Evolutionary conservation across 2,113 vertebrate species (phyloP), one percentile per base, ranked within the genome.

Genomic region (Holacanthus passer): DNA sequence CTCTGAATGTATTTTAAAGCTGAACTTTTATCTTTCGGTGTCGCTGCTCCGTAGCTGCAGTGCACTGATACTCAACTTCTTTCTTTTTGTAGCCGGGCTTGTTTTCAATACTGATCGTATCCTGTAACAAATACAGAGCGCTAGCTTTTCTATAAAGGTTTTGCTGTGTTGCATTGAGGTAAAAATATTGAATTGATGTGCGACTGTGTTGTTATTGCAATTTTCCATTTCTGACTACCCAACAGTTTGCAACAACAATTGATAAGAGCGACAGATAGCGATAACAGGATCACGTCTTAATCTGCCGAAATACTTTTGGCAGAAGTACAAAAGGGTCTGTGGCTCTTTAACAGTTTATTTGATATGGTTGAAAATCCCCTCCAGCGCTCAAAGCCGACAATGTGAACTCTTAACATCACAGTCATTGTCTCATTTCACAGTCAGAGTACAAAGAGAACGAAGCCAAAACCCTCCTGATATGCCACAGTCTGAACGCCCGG

Each of bases 331-430:
- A 88, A 83, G 58, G 27, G 64, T 87, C 22, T 53, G 48, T 64
- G 56, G 62, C 81, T 87, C 73, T 82, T 82, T 60, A 83, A 74
- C 59, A 74, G 67, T 79, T 77, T 59, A 68, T 83, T 87, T 90
- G 56, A 87, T 81, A 74, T 65, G 71, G 66, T 50, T 89, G 73
- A 77, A 86, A 90, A 80, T 88, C 66, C 59, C 83, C 79, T 81
- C 39, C 37, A 77, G 81, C 6, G 20, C 59, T 79, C 79, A 75
- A 72, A 79, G 81, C 79, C 73, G 79, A 83, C 83, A 87, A 77
- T 60, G 83, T 86, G 83, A 89, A 88, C 87, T 82, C 67, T 73
- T 64, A 79, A 77, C 76, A 84, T 85, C 70, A 76, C 76, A 81
- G 82, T 31, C 66, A 74, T 70, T 47, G 73, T 89, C 79, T 89